These are phyloP conservation scores for Phasia obesa DNA, from an alignment of 2,888 invertebrate species.

Conservation along the genomic window DNA sequence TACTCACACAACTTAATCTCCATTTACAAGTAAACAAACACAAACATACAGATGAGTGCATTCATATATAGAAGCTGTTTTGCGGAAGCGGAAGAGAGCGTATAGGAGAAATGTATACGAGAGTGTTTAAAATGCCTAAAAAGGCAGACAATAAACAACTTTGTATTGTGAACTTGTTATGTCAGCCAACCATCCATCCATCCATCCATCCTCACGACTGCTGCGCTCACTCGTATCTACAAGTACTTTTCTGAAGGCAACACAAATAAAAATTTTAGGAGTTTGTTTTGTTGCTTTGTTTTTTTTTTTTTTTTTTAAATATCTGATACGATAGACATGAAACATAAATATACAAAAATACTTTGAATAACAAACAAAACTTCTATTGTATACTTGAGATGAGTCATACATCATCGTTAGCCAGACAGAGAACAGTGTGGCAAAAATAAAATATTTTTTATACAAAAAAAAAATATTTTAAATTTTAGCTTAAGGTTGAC, in stretches of 20 bases:
- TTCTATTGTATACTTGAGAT: constrained; percentile 6
- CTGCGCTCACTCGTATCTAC: constrained; percentile 4
- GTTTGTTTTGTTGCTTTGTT: constrained; percentile 20
- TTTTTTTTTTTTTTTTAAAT: not conserved
- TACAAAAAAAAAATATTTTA: not conserved
- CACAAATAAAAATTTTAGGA: constrained; percentile 20
- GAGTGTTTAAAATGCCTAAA: constrained; percentile 6
- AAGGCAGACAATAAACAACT: constrained; percentile 27
- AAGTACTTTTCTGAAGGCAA: constrained; percentile 6
- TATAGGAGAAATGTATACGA: not conserved
- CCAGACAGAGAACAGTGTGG: not conserved
- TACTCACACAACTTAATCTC: not conserved
- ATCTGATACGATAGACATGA: constrained; percentile 22
- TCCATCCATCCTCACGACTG: constrained; percentile 19
- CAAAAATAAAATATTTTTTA: not conserved
- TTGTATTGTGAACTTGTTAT: constrained; percentile 45
- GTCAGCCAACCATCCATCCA: constrained; percentile 7
- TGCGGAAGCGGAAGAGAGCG: constrained; percentile 56
- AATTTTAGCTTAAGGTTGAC: too few species aligned
- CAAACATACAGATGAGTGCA: too few species aligned
- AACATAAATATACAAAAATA: constrained; percentile 15
- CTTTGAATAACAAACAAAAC: not conserved
- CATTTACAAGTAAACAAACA: too few species aligned
- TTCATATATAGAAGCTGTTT: constrained; percentile 35
- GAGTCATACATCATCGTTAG: constrained; percentile 38